Conservation (phyloP, 1,140 invertebrate species). For the Drosophila novamexicana region DNA sequence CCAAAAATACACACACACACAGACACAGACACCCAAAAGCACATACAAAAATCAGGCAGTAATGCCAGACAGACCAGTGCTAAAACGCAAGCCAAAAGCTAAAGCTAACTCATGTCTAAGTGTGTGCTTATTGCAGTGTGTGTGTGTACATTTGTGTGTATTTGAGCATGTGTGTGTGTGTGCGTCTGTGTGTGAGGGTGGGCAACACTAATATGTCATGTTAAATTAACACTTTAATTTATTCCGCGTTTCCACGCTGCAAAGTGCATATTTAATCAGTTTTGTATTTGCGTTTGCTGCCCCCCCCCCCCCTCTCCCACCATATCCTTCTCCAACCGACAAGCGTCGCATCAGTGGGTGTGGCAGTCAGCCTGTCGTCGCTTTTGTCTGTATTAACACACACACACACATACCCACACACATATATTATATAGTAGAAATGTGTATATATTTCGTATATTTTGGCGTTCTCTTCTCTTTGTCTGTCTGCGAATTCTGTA, state of each 20-base stretch:
- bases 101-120: constrained; percentile 59
- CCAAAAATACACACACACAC: constrained; percentile 37
- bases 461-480: constrained; percentile 19
- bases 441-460: constrained; percentile 1
- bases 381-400: constrained; percentile 15
- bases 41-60: constrained; percentile 37
- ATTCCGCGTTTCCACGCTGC: constrained; percentile 80
- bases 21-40: constrained; percentile 26
- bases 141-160: constrained; percentile 9
- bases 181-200: constrained; percentile 36
- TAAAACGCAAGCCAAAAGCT: constrained; percentile 47
- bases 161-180: background rate
- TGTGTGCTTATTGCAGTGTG: constrained; percentile 23
- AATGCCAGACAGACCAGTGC: constrained; percentile 25
- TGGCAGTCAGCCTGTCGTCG: constrained; percentile 16
- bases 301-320: constrained; percentile 5
- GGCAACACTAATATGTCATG: constrained; percentile 83
- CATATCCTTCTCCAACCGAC: constrained; percentile 19
- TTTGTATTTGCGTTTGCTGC: constrained; percentile 77
- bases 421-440: constrained; percentile 3
- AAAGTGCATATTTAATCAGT: constrained; percentile 84
- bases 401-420: constrained; percentile 13
- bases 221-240: constrained; percentile 84
- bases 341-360: constrained; percentile 9
- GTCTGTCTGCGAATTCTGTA: constrained; percentile 52